A percentile compares a stretch with the other conserved stretches of the same genome.
Evolutionary conservation across 2,888 invertebrate species (phyloP).

Genomic region (Cosmia trapezina): DNA sequence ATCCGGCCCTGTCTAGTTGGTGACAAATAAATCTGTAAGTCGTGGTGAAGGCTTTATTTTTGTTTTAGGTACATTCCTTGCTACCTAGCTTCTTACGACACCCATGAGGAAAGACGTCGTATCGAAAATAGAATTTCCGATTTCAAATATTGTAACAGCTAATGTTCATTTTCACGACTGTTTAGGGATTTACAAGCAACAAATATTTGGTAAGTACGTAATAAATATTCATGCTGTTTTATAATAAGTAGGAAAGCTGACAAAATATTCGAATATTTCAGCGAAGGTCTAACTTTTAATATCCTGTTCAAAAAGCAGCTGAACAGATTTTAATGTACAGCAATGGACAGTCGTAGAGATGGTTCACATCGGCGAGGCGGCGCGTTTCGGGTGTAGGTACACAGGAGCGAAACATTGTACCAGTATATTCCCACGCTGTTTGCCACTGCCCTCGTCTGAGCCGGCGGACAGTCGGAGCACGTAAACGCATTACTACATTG

Average conservation of each 20-base stretch:
- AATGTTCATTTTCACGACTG: conserved; percentile 57
- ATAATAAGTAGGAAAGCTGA: conserved; percentile 25
- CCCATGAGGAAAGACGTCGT: conserved; percentile 43
- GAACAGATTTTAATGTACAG: conserved; percentile 24
- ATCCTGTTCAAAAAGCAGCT: conserved; percentile 16
- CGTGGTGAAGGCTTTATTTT: conserved; percentile 24
- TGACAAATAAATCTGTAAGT: not conserved
- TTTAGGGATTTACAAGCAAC: conserved; percentile 40
- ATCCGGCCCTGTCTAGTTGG: conserved; percentile 5
- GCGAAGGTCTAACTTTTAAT: conserved; percentile 26
- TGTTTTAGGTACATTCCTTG: not conserved
- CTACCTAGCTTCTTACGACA: conserved; percentile 29
- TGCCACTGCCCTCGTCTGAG: conserved; percentile 20
- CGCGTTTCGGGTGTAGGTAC: conserved; percentile 1
- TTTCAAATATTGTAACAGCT: conserved; percentile 53
- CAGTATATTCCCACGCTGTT: conserved; percentile 53
- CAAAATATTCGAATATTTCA: conserved; percentile 33
- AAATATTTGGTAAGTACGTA: conserved; percentile 50
- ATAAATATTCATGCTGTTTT: conserved; percentile 46
- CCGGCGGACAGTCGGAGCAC: conserved; percentile 61
- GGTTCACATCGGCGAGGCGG: not conserved
- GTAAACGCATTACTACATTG: conserved; percentile 60
- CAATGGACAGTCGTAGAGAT: conserved; percentile 7
- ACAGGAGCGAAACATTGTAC: conserved; percentile 25
- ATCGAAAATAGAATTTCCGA: conserved; percentile 53